These are phyloP conservation scores for Dolichotis patagonum DNA, from an alignment of 2,113 vertebrate species.

Conservation along the genomic window DNA sequence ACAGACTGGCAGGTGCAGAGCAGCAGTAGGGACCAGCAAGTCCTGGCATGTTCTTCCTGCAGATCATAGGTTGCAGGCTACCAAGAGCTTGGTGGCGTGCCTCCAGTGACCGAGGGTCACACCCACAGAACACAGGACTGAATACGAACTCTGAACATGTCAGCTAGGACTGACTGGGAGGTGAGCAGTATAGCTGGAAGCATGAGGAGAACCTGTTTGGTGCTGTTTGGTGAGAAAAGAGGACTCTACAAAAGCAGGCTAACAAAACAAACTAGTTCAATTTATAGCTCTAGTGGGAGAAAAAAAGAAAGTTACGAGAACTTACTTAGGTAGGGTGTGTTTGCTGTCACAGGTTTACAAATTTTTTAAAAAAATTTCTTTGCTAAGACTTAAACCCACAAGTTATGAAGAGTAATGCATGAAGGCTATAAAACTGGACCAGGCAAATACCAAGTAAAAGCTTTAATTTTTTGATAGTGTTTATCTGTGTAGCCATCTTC, in stretches of 20 bases:
- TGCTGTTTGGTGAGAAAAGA: neutral
- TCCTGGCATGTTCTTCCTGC: neutral
- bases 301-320: neutral
- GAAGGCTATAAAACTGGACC: neutral
- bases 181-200: neutral
- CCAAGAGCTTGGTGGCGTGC: neutral
- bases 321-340: neutral
- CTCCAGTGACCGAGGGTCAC: accelerated
- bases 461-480: neutral
- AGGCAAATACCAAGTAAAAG: neutral
- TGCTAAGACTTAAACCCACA: neutral
- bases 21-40: neutral
- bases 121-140: neutral
- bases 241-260: neutral
- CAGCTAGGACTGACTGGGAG: neutral
- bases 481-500: no score
- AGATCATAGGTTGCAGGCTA: neutral
- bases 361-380: no score
- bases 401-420: neutral
- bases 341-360: neutral
- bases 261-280: neutral
- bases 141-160: neutral
- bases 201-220: accelerated
- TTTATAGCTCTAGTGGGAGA: neutral
- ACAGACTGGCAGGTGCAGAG: neutral